Evolutionary conservation across 2,888 invertebrate genomes (phyloP).

Genomic region (Criorhina ranunculi): DNA sequence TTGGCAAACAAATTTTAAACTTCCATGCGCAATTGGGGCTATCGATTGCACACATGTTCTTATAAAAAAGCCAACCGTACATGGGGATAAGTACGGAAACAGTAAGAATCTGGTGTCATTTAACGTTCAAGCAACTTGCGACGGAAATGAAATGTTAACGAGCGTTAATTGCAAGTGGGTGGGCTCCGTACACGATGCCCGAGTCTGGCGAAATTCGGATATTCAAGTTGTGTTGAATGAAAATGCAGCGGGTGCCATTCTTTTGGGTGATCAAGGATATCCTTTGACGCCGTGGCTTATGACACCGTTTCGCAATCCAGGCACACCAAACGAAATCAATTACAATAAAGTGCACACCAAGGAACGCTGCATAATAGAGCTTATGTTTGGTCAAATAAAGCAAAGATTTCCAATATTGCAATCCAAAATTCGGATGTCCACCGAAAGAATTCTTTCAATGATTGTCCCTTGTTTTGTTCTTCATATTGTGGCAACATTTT

Average conservation of each 20-base stretch:
- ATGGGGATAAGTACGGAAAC: conserved; percentile 25
- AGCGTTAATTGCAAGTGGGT: conserved; percentile 37
- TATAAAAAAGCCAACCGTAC: conserved; percentile 7
- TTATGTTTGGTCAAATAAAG: conserved; percentile 29
- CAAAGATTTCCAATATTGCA: conserved; percentile 36
- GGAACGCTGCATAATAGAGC: conserved; percentile 39
- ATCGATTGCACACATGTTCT: conserved; percentile 22
- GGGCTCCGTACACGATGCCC: conserved; percentile 38
- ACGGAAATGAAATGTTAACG: conserved; percentile 38
- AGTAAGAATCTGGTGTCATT: conserved; percentile 1
- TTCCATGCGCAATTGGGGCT: conserved; percentile 26
- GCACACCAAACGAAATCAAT: conserved; percentile 13
- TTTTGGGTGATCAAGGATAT: conserved; percentile 56
- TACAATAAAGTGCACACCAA: conserved; percentile 51
- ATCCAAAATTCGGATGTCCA: conserved; percentile 35
- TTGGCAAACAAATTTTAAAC: neutral
- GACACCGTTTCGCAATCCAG: conserved; percentile 42
- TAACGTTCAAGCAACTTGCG: conserved; percentile 33
- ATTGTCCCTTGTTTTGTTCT: conserved; percentile 36
- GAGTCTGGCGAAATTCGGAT: conserved; percentile 40
- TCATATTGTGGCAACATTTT: conserved; percentile 5
- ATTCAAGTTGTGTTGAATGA: conserved; percentile 26
- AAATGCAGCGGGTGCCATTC: conserved; percentile 47
- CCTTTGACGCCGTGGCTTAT: conserved; percentile 37
- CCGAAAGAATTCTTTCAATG: conserved; percentile 21